These are phyloP conservation scores for Rhizoglyphus robini DNA, from an alignment of 1,140 invertebrate species.

Conservation along the genomic window DNA sequence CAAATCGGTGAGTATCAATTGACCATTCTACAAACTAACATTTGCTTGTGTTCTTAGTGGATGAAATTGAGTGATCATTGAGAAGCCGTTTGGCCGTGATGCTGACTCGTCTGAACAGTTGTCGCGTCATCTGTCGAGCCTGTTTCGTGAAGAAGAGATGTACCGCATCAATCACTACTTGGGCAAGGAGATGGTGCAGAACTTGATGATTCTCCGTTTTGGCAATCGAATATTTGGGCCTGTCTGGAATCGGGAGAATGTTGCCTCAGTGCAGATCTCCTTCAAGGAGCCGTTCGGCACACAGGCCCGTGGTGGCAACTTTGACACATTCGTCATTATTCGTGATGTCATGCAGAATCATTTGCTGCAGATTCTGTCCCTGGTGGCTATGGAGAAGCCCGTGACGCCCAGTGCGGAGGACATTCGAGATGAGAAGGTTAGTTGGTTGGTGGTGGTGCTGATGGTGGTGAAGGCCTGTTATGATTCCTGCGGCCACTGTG, in stretches of 20 bases:
- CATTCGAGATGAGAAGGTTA: conserved; percentile 30
- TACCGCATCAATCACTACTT: conserved; percentile 36
- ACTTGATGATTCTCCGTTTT: conserved; percentile 17
- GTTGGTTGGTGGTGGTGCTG: too few relatives aligned
- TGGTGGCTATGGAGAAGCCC: conserved; percentile 36
- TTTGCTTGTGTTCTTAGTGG: too few relatives aligned
- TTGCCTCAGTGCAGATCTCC: conserved; percentile 33
- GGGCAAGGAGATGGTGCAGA: conserved; percentile 28
- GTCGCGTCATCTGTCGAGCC: neutral
- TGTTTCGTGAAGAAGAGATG: conserved; percentile 31
- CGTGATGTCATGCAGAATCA: conserved; percentile 37
- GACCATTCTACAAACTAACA: too few relatives aligned
- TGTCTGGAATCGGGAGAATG: conserved; percentile 30
- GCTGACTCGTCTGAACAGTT: neutral
- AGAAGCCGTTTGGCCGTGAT: conserved; percentile 23
- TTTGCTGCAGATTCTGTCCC: conserved; percentile 33
- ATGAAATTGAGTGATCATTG: conserved; percentile 19
- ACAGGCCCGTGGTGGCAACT: conserved; percentile 31
- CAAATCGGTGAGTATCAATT: conserved; percentile 55
- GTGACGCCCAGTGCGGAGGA: conserved; percentile 23
- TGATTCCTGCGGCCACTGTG: too few relatives aligned
- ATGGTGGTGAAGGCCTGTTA: too few relatives aligned
- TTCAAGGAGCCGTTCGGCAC: conserved; percentile 32
- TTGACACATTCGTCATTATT: conserved; percentile 33
- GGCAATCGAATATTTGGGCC: conserved; percentile 28